Evolutionary conservation across 1,140 invertebrate species (phyloP).

Genomic region (Drosophila murphyi): DNA sequence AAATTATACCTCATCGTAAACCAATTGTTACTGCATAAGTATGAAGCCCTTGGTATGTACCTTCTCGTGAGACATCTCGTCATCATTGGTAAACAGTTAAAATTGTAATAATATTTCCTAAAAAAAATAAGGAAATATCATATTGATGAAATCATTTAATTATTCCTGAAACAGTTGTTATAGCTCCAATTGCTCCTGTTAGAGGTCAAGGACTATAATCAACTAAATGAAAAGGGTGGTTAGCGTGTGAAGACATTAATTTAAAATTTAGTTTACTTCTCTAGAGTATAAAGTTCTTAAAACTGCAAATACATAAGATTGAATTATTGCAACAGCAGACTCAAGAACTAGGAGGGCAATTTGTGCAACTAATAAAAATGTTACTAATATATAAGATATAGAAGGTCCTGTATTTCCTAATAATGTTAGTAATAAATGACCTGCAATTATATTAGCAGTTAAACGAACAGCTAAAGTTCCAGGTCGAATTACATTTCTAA

Average conservation of each 20-base stretch:
- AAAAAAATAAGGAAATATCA: constrained; percentile 84
- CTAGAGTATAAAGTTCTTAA: no score
- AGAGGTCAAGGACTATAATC: constrained; percentile 84
- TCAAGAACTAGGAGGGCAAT: constrained; percentile 57
- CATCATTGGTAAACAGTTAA: constrained; percentile 87
- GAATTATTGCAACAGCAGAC: constrained; percentile 85
- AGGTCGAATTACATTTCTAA: constrained; percentile 81
- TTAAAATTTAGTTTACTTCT: no score
- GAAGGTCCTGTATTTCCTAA: constrained; percentile 50
- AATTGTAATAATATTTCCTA: constrained; percentile 84
- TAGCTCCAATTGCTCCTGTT: constrained; percentile 52
- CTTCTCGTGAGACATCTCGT: constrained; percentile 87
- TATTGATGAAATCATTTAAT: constrained; percentile 84
- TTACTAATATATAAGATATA: constrained; percentile 73
- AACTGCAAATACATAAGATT: constrained; percentile 86
- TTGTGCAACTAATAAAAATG: constrained; percentile 85
- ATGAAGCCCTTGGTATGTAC: constrained; percentile 61
- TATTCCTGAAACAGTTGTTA: constrained; percentile 56
- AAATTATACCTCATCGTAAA: constrained; percentile 67
- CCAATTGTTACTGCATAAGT: constrained; percentile 77
- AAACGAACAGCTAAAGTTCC: constrained; percentile 87
- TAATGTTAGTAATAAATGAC: constrained; percentile 84
- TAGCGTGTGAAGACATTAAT: no score
- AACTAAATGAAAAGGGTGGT: constrained; percentile 86
- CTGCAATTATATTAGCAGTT: constrained; percentile 86